These are phyloP conservation scores for Piezodorus guildinii DNA, from an alignment of 1,140 invertebrate genomes.

Conservation along the genomic window DNA sequence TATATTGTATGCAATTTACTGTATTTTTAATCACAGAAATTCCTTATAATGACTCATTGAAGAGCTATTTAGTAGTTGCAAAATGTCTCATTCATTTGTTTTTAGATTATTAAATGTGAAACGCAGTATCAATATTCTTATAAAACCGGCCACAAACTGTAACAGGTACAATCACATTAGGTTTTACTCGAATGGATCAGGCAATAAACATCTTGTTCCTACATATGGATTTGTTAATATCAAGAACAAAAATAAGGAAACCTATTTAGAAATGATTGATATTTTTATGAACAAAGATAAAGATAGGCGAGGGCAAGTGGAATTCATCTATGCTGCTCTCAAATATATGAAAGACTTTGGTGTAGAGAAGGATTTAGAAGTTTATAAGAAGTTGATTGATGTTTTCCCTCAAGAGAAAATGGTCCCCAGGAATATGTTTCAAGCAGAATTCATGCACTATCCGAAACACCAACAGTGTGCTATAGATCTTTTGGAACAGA, in stretches of 20 bases:
- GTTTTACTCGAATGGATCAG: background rate
- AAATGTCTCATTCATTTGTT: too few species aligned
- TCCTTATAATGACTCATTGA: too few species aligned
- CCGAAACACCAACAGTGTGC: conserved; percentile 89
- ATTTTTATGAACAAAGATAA: conserved; percentile 50
- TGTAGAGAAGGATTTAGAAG: conserved; percentile 77
- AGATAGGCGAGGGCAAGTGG: conserved; percentile 66
- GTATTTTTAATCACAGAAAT: too few species aligned
- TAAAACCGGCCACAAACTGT: too few species aligned
- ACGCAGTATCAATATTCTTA: too few species aligned
- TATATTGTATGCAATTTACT: too few species aligned
- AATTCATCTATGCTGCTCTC: conserved; percentile 86
- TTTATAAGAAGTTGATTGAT: conserved; percentile 82
- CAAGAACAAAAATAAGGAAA: conserved; percentile 55
- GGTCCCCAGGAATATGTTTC: conserved; percentile 65
- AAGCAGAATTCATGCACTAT: conserved; percentile 82
- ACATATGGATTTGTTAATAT: conserved; percentile 29
- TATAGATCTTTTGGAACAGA: conserved; percentile 73
- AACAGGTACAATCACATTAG: too few species aligned
- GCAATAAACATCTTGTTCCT: background rate
- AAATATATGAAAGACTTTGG: conserved; percentile 82
- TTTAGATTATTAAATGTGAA: too few species aligned
- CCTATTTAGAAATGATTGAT: conserved; percentile 60
- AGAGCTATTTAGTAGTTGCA: too few species aligned
- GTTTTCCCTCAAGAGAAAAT: conserved; percentile 87